Base-by-base conservation (phyloP, 2,888 invertebrate species). In the Mechanitis messenoides region DNA sequence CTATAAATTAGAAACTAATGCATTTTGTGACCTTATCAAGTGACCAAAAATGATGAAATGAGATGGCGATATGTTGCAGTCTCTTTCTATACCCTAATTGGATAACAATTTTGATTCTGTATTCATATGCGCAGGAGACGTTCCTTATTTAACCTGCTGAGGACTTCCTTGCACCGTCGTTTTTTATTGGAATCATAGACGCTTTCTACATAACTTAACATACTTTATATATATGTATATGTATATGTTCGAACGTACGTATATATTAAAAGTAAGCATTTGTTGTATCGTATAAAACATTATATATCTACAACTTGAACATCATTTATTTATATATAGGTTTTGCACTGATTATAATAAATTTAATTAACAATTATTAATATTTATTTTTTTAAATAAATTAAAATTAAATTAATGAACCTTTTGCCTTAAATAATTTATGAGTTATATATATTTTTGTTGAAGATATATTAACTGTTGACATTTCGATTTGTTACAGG, bases 401-500 rank as follows among this genome's bases (percentile, higher is more conserved):
- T 20, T 20, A 20, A 20, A 20, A 20, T 20, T 20, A 20, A 20
- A 20, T 20, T 20, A 20, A 20, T 20, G 20, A 20, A 20, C 20
- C 20, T 20, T 20, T 20, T 20, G 20, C 20, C 1, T 20, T 20
- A 20, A 20, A 20, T 20, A 20, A 20, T 20, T 20, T 20, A 20
- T 20, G 20, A 20, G 20, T 20, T 20, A 20, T 20, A 20, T 20
- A 20, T 20, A 20, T 20, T 20, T 20, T 20, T 20, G 1, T 20
- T 20, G 20, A 20, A 20, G 20, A 20, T 20, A 20, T 20, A 20
- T 20, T 20, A 20, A 20, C 20, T 20, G 20, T 20, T 20, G 20
- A 20, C 58, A 38, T 35, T 45, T 56, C 60, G 66, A n/a, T 1
- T 87, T 87, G 85, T 86, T 84, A 59, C 85, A 92, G 92, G 84